Evolutionary conservation across 2,113 vertebrate species (phyloP).

Genomic region (Pantherophis guttatus): DNA sequence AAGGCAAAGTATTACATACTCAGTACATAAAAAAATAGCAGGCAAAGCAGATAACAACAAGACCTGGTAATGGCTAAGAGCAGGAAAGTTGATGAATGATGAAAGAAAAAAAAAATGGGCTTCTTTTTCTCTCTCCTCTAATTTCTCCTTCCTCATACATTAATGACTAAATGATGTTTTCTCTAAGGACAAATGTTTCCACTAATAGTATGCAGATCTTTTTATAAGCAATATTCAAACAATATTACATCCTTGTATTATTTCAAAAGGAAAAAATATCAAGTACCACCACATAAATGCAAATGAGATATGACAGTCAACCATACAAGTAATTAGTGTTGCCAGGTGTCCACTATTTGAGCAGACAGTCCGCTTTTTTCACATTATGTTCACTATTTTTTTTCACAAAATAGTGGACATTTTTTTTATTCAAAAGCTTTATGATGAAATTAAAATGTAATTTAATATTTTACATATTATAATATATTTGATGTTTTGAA

Average conservation of each 20-base stretch:
- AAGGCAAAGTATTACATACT: neutral
- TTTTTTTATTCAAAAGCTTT: too few relatives aligned
- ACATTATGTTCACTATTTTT: too few relatives aligned
- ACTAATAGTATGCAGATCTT: constrained; percentile 25
- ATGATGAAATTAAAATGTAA: too few relatives aligned
- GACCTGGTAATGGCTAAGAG: neutral
- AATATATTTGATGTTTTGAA: too few relatives aligned
- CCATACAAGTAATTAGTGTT: neutral
- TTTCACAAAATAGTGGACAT: too few relatives aligned
- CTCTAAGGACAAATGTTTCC: constrained; percentile 32
- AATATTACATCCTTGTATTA: constrained; percentile 32
- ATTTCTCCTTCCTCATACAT: constrained; percentile 21
- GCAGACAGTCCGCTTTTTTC: too few relatives aligned
- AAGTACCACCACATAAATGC: neutral
- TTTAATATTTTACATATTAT: too few relatives aligned
- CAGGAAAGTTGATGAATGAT: neutral
- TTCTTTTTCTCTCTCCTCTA: neutral
- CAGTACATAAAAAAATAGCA: neutral
- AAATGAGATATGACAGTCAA: constrained; percentile 17
- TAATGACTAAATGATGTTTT: constrained; percentile 31
- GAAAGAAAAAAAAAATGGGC: neutral
- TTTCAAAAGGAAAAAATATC: constrained; percentile 6
- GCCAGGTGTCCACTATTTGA: too few relatives aligned
- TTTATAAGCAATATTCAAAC: constrained; percentile 23
- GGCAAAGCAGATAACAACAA: neutral